phyloP scores from a whole-genome alignment of 1,140 invertebrate genomes.

The Venturia canescens region DNA sequence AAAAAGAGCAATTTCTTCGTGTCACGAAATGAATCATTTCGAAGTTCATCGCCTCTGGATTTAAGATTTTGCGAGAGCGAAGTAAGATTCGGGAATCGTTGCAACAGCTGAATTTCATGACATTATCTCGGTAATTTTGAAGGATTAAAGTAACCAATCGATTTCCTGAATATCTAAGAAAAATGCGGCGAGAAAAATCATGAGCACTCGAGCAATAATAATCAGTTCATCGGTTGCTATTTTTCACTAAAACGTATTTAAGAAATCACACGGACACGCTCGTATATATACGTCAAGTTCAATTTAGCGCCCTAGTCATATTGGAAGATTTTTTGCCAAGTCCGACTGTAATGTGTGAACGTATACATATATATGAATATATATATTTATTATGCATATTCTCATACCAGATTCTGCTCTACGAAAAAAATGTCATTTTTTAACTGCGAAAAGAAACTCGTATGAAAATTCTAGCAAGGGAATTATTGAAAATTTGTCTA shows the following conservation, averaged over 20 bases:
- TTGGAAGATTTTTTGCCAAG: neutral
- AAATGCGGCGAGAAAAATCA: neutral
- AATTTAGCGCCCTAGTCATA: conserved; percentile 43
- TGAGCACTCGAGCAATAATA: neutral
- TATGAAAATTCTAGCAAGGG: too few relatives aligned
- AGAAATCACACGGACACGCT: neutral
- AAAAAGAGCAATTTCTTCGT: neutral
- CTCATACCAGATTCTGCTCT: neutral
- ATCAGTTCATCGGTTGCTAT: conserved; percentile 18
- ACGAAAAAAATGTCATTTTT: neutral
- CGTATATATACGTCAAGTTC: conserved; percentile 15
- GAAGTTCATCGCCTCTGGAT: neutral
- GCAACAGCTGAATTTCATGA: neutral
- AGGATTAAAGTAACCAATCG: neutral
- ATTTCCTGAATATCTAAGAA: neutral
- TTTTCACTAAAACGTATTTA: conserved; percentile 4
- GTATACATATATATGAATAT: conserved; percentile 6
- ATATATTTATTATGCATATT: conserved; percentile 31
- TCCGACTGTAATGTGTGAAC: conserved; percentile 21
- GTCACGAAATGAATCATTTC: neutral
- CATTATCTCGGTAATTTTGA: neutral
- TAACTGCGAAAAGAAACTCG: too few relatives aligned
- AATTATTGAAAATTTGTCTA: too few relatives aligned
- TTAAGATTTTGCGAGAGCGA: conserved; percentile 15
- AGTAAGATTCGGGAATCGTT: conserved; percentile 31